These are phyloP conservation scores for Hetaerina titia DNA, from an alignment of 2,888 invertebrate species.

Conservation along the genomic window DNA sequence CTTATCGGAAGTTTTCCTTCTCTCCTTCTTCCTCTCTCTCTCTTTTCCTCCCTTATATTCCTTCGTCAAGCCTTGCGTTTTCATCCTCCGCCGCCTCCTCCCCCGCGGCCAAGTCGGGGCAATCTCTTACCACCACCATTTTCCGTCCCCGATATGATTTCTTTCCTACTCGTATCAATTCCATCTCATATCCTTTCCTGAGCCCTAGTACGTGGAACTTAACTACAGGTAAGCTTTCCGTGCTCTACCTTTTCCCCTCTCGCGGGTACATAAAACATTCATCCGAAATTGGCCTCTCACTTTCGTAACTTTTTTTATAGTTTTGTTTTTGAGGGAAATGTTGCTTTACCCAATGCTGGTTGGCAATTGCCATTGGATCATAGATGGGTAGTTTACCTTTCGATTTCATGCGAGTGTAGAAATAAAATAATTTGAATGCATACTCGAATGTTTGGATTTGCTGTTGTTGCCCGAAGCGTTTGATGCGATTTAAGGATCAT, in stretches of 20 bases:
- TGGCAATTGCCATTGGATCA: neutral
- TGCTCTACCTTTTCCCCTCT: neutral
- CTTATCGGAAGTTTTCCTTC: conserved; percentile 48
- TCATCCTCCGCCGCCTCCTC: neutral
- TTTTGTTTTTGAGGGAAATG: neutral
- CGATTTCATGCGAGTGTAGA: neutral
- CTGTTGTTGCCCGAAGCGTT: neutral
- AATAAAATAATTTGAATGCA: neutral
- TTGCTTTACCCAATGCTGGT: neutral
- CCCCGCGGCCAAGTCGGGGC: neutral
- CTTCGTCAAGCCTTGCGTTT: neutral
- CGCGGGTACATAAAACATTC: neutral
- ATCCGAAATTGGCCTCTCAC: neutral
- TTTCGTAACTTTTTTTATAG: neutral
- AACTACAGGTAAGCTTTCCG: neutral
- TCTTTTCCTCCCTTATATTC: neutral
- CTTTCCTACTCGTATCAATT: neutral
- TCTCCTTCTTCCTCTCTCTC: neutral
- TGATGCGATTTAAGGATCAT: neutral
- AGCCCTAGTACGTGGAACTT: neutral
- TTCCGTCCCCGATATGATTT: neutral
- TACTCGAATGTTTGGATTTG: neutral
- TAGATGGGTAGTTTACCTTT: neutral
- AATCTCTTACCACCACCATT: conserved; percentile 16
- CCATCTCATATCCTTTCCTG: conserved; percentile 1